Evolutionary conservation across 2,797 vertebrate species (phyloP).

Genomic region (Diglossa cyanea): DNA sequence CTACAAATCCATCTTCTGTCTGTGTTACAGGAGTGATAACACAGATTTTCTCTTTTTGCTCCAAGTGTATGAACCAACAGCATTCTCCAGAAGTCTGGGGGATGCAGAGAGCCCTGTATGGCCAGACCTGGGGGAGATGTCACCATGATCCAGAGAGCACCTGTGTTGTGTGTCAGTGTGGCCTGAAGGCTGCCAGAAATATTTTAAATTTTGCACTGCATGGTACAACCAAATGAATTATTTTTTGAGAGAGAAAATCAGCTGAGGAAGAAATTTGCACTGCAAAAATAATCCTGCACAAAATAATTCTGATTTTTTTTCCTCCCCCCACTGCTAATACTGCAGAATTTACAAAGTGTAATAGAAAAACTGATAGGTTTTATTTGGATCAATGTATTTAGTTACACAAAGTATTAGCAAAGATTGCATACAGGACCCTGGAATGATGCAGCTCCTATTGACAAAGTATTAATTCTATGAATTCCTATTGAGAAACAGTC

Average conservation of each 20-base stretch:
- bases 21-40: not conserved
- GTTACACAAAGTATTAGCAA: not conserved
- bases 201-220: not conserved
- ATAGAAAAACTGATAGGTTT: not conserved
- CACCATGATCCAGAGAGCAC: not conserved
- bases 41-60: not conserved
- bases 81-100: not conserved
- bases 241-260: not conserved
- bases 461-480: not conserved
- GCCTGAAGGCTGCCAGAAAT: not conserved
- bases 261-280: not conserved
- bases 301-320: not conserved
- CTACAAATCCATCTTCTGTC: not conserved
- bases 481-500: not conserved
- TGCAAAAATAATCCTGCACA: not conserved
- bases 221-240: not conserved
- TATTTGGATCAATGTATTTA: not conserved
- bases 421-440: not conserved
- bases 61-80: not conserved
- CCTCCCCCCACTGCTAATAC: not conserved
- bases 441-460: not conserved
- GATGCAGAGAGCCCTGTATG: not conserved
- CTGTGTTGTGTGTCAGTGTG: not conserved
- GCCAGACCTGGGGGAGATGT: not conserved
- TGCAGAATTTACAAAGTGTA: not conserved